Conservation (phyloP, 2,113 vertebrate genomes). For the Paramormyrops kingsleyae region DNA sequence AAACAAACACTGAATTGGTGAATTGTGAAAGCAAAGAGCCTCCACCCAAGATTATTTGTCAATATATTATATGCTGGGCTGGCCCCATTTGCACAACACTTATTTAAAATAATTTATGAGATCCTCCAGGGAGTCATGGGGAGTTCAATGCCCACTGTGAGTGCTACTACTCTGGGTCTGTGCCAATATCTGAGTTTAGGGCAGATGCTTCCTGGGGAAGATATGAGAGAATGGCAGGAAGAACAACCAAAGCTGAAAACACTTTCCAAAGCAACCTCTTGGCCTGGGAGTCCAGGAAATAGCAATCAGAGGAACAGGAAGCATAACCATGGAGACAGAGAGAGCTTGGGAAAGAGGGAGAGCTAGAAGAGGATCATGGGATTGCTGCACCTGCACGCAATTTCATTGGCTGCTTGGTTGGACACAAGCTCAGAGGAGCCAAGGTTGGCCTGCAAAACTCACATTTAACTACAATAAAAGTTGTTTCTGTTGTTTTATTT, state of each 20-base stretch:
- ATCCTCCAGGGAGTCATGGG: neutral
- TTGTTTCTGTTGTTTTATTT: neutral
- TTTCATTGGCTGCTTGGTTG: neutral
- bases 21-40: neutral
- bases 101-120: neutral
- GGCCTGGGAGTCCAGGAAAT: constrained; percentile 24
- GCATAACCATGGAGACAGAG: constrained; percentile 21
- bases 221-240: constrained; percentile 57
- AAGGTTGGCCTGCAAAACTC: neutral
- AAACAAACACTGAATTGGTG: neutral
- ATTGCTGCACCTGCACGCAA: neutral
- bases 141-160: constrained; percentile 14
- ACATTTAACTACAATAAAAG: neutral
- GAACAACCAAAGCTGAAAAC: constrained; percentile 17
- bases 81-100: neutral
- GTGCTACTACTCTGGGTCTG: constrained; percentile 20
- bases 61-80: neutral
- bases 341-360: neutral
- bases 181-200: constrained; percentile 20
- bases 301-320: constrained; percentile 34
- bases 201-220: constrained; percentile 61
- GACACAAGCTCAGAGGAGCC: neutral
- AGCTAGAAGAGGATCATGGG: constrained; percentile 19
- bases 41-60: neutral
- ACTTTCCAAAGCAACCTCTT: constrained; percentile 16